Evolutionary conservation across 2,888 invertebrate species (phyloP).

Genomic region (Allophyes oxyacanthae): DNA sequence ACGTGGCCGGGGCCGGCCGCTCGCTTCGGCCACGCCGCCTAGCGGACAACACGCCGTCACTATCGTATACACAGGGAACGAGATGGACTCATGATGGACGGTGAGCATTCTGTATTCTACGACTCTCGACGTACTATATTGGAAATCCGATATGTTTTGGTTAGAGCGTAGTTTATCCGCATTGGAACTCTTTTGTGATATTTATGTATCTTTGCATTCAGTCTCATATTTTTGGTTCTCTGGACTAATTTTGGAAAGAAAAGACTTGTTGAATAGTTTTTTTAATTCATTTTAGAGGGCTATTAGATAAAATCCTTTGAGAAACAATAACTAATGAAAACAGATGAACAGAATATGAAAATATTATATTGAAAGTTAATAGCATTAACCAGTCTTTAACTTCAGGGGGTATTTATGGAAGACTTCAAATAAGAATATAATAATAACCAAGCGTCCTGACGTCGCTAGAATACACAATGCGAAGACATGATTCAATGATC

Average conservation of each 20-base stretch:
- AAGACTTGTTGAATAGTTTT: no score
- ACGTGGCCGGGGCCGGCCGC: slow-evolving; percentile 83
- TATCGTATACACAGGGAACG: slow-evolving; percentile 51
- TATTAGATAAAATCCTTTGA: neutral
- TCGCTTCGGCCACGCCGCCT: slow-evolving; percentile 81
- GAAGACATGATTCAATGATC: slow-evolving; percentile 28
- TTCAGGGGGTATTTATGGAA: no score
- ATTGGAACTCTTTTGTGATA: no score
- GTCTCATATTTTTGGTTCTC: no score
- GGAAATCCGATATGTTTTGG: neutral
- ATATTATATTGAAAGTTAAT: neutral
- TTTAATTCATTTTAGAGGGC: no score
- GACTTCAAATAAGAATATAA: no score
- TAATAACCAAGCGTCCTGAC: slow-evolving; percentile 15
- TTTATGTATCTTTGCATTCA: no score
- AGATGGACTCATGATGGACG: slow-evolving; percentile 28
- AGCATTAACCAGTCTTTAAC: neutral
- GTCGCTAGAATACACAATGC: slow-evolving; percentile 65
- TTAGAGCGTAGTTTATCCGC: no score
- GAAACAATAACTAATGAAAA: neutral
- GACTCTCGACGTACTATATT: slow-evolving; percentile 13
- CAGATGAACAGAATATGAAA: neutral
- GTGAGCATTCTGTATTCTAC: slow-evolving; percentile 62
- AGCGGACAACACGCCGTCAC: slow-evolving; percentile 76
- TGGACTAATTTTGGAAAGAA: no score